Evolutionary conservation across 2,113 vertebrate species (phyloP).

Genomic region (Alectura lathami): DNA sequence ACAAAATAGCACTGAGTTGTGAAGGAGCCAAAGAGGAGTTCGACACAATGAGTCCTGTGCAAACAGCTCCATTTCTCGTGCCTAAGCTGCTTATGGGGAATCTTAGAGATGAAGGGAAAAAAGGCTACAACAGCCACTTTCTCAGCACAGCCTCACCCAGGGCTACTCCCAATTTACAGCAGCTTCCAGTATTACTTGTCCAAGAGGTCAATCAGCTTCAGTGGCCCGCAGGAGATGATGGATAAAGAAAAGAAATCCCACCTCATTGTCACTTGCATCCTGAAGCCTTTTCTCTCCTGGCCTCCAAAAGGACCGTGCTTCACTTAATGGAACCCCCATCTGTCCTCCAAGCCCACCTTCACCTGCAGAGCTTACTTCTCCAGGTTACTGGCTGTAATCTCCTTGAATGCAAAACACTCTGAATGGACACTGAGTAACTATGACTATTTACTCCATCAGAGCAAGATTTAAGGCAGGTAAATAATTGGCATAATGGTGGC

Average conservation of each 20-base stretch:
- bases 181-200: not conserved
- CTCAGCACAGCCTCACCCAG: not conserved
- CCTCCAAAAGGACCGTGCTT: not conserved
- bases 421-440: not conserved
- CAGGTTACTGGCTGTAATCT: not conserved
- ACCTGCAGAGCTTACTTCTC: not conserved
- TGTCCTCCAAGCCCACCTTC: not conserved
- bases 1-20: not conserved
- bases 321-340: not conserved
- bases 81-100: fast-evolving
- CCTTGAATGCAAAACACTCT: slow-evolving; percentile 6
- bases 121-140: not conserved
- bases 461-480: slow-evolving; percentile 34
- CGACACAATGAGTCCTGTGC: not conserved
- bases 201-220: not conserved
- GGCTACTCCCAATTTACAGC: not conserved
- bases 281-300: not conserved
- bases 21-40: not conserved
- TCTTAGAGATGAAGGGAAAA: not conserved
- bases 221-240: fast-evolving
- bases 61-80: not conserved
- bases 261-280: not conserved
- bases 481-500: not conserved
- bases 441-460: not conserved
- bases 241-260: not conserved